phyloP scores from a whole-genome alignment of 2,113 vertebrate genomes.

The Meles meles region DNA sequence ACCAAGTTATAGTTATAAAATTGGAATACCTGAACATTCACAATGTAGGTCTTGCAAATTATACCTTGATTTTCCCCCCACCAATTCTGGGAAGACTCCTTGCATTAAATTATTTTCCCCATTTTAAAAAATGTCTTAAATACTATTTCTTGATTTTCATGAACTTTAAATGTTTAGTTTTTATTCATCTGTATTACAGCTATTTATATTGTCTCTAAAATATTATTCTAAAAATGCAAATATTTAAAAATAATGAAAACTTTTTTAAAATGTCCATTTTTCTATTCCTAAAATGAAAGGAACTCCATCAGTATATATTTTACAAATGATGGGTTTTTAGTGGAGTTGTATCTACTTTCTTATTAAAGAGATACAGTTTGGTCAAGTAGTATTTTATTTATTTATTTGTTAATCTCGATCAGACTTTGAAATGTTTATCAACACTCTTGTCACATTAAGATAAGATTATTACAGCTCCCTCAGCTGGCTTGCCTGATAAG shows the following conservation, averaged over 20 bases:
- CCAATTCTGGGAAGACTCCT: not conserved
- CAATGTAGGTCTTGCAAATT: not conserved
- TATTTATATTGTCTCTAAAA: not conserved
- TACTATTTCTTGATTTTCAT: not conserved
- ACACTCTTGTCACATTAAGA: conserved; percentile 44
- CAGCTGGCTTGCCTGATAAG: conserved; percentile 31
- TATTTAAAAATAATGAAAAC: not conserved
- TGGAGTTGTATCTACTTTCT: not conserved
- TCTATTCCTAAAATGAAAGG: not conserved
- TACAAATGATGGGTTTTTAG: not conserved
- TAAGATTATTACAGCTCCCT: conserved; percentile 46
- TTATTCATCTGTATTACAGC: not conserved
- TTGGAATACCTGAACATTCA: not conserved
- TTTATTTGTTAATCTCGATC: not conserved
- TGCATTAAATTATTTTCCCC: not conserved
- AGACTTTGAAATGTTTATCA: conserved; percentile 38
- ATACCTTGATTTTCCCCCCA: not conserved
- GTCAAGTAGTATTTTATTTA: conserved; percentile 4
- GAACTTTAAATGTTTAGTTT: not conserved
- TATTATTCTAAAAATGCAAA: not conserved
- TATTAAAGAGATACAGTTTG: not conserved
- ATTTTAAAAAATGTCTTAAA: not conserved
- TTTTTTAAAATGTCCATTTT: not conserved
- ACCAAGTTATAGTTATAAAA: not conserved
- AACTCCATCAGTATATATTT: not conserved